Evolutionary conservation across 2,113 vertebrate species (phyloP).

Genomic region (Mirounga angustirostris): DNA sequence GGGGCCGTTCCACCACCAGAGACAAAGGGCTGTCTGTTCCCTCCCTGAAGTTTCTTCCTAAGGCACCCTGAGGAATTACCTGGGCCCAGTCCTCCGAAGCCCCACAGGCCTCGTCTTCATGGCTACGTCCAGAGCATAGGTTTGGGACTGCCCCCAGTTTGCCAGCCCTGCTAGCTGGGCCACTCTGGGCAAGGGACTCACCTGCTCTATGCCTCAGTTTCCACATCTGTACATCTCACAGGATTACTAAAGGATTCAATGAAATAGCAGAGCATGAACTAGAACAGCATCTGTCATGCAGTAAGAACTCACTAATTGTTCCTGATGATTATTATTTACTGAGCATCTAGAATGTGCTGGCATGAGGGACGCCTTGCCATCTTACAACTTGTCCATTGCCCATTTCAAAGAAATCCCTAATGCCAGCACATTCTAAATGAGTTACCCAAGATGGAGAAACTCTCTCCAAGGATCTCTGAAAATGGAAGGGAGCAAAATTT

Average conservation of each 20-base stretch:
- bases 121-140: background rate
- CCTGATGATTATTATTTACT: background rate
- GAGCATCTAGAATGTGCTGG: background rate
- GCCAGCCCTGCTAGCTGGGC: background rate
- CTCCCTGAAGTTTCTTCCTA: background rate
- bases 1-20: background rate
- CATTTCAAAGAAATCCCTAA: background rate
- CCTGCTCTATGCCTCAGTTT: background rate
- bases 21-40: background rate
- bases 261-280: background rate
- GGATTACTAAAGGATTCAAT: background rate
- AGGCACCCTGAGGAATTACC: background rate
- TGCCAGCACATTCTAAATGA: background rate
- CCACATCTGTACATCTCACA: background rate
- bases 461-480: background rate
- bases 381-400: too few species aligned
- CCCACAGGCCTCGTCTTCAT: background rate
- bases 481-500: background rate
- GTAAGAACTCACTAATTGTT: background rate
- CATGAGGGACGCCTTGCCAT: background rate
- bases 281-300: too few species aligned
- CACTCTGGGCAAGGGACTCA: background rate
- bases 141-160: rapidly evolving
- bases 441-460: background rate
- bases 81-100: background rate